Evolutionary conservation across 2,113 vertebrate genomes (phyloP).

Genomic region (Amazona vittata): DNA sequence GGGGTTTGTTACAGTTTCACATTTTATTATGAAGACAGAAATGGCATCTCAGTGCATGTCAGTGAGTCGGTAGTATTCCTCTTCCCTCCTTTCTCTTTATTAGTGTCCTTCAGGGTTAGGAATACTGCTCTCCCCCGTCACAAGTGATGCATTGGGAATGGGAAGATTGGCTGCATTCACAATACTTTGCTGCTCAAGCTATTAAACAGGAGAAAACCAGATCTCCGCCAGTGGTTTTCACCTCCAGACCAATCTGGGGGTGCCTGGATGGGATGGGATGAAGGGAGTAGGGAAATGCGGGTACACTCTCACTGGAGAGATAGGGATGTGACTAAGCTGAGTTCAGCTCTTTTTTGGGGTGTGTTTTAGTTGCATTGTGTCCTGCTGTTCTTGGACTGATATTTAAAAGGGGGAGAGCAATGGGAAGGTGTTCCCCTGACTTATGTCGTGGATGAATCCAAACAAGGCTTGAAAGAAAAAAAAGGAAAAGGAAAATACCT

Average conservation of each 20-base stretch:
- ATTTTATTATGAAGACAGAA: not conserved
- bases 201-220: not conserved
- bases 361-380: not conserved
- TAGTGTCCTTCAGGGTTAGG: not conserved
- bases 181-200: not conserved
- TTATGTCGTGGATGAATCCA: not conserved
- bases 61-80: not conserved
- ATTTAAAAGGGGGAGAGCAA: not conserved
- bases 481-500: not conserved
- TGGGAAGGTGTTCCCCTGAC: not conserved
- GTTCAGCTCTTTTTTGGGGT: not conserved
- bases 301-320: not conserved
- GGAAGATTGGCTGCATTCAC: not conserved
- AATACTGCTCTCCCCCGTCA: not conserved
- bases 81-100: not conserved
- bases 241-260: not conserved
- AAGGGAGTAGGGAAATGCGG: accelerated
- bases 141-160: not conserved
- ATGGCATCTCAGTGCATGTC: not conserved
- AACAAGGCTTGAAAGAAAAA: not conserved
- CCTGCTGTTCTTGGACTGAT: accelerated
- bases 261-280: not conserved
- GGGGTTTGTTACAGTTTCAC: not conserved
- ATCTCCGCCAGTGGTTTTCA: not conserved
- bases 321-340: not conserved